phyloP scores from a whole-genome alignment of 2,797 vertebrate species.

The Coracias cyanogaster region DNA sequence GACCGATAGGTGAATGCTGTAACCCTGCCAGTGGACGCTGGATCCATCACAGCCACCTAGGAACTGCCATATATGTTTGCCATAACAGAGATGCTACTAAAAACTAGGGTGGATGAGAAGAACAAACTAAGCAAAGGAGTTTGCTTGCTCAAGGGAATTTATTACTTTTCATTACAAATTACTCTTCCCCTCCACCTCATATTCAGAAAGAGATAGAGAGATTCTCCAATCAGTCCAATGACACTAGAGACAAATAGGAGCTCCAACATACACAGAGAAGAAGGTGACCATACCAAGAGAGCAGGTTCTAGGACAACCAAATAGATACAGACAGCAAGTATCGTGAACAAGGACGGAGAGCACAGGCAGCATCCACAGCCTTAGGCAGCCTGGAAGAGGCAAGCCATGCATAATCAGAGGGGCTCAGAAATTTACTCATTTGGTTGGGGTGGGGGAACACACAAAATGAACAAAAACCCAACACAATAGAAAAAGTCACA shows the following conservation, averaged over 20 bases:
- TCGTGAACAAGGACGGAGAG: fast-evolving
- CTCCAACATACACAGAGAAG: fast-evolving
- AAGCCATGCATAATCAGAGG: background rate
- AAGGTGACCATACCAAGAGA: background rate
- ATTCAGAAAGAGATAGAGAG: background rate
- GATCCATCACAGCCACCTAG: background rate
- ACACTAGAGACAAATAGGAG: background rate
- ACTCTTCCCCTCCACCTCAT: background rate
- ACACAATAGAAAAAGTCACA: background rate
- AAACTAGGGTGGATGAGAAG: fast-evolving
- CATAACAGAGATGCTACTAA: background rate
- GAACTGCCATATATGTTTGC: no score
- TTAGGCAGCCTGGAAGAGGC: background rate
- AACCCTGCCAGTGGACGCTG: background rate
- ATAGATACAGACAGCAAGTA: background rate
- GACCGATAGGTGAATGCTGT: fast-evolving
- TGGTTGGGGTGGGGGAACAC: background rate
- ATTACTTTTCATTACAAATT: background rate
- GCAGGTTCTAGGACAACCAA: background rate
- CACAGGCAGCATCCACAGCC: background rate
- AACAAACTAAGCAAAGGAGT: background rate
- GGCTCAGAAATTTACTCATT: background rate
- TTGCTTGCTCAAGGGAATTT: background rate
- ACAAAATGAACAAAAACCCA: background rate
- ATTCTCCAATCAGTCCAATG: background rate